phyloP scores from a whole-genome alignment of 2,113 vertebrate species.

The Tachycineta bicolor region DNA sequence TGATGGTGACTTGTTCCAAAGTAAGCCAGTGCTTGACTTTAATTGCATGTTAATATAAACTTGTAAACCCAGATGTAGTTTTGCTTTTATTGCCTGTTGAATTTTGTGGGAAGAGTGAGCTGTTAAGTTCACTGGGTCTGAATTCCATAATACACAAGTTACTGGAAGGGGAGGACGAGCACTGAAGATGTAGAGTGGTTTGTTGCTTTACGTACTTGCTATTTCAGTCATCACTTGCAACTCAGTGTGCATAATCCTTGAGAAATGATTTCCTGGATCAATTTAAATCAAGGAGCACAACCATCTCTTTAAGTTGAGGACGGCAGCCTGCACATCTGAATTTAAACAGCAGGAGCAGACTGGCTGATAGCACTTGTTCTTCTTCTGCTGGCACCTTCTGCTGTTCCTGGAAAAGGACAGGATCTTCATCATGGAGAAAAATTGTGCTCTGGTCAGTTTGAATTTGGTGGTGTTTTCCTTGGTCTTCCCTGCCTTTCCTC shows the following conservation, averaged over 20 bases:
- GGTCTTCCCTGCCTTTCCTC: neutral
- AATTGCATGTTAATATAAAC: neutral
- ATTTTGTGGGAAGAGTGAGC: neutral
- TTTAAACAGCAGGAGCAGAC: neutral
- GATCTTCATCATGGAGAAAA: neutral
- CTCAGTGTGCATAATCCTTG: neutral
- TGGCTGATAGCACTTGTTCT: neutral
- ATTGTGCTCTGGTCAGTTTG: neutral
- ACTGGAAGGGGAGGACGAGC: neutral
- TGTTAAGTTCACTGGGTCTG: neutral
- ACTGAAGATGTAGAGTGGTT: neutral
- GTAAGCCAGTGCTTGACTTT: neutral
- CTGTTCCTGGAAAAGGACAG: neutral
- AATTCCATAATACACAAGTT: neutral
- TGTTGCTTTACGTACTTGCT: neutral
- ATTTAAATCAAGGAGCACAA: neutral
- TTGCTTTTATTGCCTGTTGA: neutral
- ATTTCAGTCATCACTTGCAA: neutral
- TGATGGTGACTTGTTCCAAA: neutral
- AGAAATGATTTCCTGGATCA: constrained; percentile 28
- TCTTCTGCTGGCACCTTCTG: neutral
- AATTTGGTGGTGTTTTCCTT: neutral
- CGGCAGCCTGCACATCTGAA: neutral
- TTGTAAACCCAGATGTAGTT: neutral
- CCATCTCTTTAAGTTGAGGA: neutral